These are phyloP conservation scores for Thaumetopoea pityocampa DNA, from an alignment of 1,140 invertebrate species.

Conservation along the genomic window DNA sequence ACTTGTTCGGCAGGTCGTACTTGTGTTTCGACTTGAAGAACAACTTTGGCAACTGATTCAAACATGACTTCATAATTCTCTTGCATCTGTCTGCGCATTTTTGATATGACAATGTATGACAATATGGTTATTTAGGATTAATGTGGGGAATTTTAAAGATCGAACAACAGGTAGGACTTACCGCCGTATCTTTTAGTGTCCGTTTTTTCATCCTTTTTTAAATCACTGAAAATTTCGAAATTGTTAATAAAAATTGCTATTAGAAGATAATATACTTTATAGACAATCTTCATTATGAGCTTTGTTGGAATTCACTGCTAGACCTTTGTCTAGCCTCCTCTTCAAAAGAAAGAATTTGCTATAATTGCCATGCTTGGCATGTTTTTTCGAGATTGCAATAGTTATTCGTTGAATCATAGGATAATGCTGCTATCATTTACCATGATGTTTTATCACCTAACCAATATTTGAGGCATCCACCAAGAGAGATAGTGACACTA, in stretches of 20 bases:
- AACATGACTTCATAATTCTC: slow-evolving; percentile 60
- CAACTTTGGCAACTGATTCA: slow-evolving; percentile 59
- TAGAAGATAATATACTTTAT: no score
- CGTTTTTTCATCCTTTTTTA: slow-evolving; percentile 42
- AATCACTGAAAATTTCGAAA: slow-evolving; percentile 39
- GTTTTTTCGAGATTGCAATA: no score
- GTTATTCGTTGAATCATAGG: no score
- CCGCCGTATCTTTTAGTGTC: slow-evolving; percentile 56
- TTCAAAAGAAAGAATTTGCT: no score
- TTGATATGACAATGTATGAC: slow-evolving; percentile 2
- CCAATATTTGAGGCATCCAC: no score
- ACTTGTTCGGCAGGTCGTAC: slow-evolving; percentile 48
- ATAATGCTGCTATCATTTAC: no score
- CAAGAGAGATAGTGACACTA: no score
- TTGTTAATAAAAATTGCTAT: background rate
- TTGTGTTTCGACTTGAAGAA: slow-evolving; percentile 56
- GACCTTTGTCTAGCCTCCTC: no score
- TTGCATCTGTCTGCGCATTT: slow-evolving; percentile 59
- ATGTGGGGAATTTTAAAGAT: background rate
- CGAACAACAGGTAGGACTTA: slow-evolving; percentile 24
- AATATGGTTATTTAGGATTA: slow-evolving; percentile 6
- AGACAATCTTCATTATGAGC: no score
- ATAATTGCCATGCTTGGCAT: no score
- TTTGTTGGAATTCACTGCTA: no score
- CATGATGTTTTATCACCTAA: no score